Evolutionary conservation across 1,140 invertebrate genomes (phyloP).

Genomic region (Drepana arcuata): DNA sequence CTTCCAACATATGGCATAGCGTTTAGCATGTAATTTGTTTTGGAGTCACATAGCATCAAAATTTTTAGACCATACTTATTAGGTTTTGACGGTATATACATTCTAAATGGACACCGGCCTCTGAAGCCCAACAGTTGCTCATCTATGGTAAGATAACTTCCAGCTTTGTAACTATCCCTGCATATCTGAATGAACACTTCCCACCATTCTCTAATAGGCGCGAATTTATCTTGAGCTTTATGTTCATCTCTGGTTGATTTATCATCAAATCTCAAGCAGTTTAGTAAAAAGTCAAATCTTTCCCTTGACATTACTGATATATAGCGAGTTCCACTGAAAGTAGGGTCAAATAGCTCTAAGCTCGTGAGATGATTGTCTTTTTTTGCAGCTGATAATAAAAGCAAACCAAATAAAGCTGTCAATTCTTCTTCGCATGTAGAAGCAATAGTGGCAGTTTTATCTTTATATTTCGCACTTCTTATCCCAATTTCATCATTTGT

Average conservation of each 20-base stretch:
- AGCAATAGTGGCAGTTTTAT: not conserved
- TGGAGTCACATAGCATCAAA: constrained; percentile 10
- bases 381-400: constrained; percentile 4
- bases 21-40: constrained; percentile 17
- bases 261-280: constrained; percentile 27
- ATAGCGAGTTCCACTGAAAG: constrained; percentile 7
- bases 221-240: constrained; percentile 26
- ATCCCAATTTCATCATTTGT: not conserved
- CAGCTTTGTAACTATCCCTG: constrained; percentile 33
- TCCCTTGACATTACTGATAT: constrained; percentile 19
- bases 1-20: constrained; percentile 15
- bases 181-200: constrained; percentile 37
- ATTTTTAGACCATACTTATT: constrained; percentile 14
- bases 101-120: constrained; percentile 46
- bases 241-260: constrained; percentile 24
- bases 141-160: constrained; percentile 47
- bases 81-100: constrained; percentile 38
- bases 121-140: constrained; percentile 51
- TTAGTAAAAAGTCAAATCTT: constrained; percentile 30
- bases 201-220: constrained; percentile 42
- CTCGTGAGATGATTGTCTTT: constrained; percentile 9
- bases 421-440: constrained; percentile 2
- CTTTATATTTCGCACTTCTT: not conserved
- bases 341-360: constrained; percentile 8
- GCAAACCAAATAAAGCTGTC: constrained; percentile 10